A percentile compares a stretch with the other conserved stretches of the same genome.
phyloP scores from a whole-genome alignment of 2,888 invertebrate species.

The Margaritifera margaritifera region DNA sequence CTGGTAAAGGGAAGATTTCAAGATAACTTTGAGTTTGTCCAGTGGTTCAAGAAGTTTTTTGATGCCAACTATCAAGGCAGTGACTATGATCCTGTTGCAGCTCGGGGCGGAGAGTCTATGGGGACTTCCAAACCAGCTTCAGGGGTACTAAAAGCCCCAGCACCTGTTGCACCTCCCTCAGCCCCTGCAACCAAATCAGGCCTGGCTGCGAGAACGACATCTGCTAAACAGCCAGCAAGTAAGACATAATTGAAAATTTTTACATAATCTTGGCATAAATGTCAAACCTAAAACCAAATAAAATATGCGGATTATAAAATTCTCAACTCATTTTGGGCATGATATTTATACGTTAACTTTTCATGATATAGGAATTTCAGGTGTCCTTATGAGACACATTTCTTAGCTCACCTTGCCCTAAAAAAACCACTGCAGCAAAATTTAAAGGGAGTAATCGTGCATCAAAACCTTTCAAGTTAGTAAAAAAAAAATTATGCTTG shows the following conservation, averaged over 20 bases:
- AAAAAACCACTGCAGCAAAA: too few species aligned
- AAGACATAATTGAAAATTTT: background rate
- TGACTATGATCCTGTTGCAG: constrained; percentile 93
- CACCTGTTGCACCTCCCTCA: constrained; percentile 17
- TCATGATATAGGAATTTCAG: background rate
- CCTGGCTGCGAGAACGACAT: constrained; percentile 8
- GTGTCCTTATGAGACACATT: background rate
- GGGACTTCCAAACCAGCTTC: constrained; percentile 39
- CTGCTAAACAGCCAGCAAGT: background rate
- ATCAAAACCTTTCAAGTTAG: too few species aligned
- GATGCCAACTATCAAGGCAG: constrained; percentile 99
- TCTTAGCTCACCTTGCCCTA: background rate
- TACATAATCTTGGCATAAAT: too few species aligned
- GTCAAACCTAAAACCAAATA: too few species aligned
- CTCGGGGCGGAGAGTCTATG: constrained; percentile 77
- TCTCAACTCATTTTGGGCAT: too few species aligned
- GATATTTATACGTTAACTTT: background rate
- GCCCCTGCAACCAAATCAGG: constrained; percentile 15
- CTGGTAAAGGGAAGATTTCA: constrained; percentile 99
- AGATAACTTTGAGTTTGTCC: constrained; percentile 99
- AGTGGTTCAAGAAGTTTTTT: constrained; percentile 99
- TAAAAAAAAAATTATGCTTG: too few species aligned
- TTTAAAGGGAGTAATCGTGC: too few species aligned
- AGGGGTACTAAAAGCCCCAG: constrained; percentile 17
- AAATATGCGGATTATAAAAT: too few species aligned